Base-by-base conservation (phyloP, 2,888 invertebrate species). In the Acheta domesticus region DNA sequence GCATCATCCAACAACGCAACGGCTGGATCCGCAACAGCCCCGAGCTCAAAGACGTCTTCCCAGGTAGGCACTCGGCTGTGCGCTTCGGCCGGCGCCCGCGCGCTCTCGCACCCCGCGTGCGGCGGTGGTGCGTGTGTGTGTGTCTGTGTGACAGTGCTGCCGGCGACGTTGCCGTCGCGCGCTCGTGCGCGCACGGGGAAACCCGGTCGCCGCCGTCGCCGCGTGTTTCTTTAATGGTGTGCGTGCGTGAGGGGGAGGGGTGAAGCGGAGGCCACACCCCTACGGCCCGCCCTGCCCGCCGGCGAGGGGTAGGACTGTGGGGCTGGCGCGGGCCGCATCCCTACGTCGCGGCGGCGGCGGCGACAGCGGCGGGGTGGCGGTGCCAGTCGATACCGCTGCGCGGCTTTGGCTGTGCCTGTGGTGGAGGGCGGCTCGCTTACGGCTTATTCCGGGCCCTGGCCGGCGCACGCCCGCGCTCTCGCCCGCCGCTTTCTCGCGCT, bases 1-100 rank as follows among this genome's bases (percentile, higher is more conserved):
- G 94, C 87, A 93, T 94, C 85, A 93, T 93, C 86, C 93, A 93
- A 88, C 93, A 93, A 88, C 91, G 91, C 85, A 92, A 91, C 86
- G 93, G 93, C 86, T 93, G 93, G 93, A 91, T 91, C 85, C 90
- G 91, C 87, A 91, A 91, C 85, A 91, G 90, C 85, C 92, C 92
- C 83, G 92, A 93, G 87, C 90, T 91, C 86, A 91, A 91, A 86
- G 91, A 92, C 86, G 92, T 92, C 49, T 92, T 92, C 87, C 92
- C 93, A 91, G 93, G 93, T 93, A 90, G 85, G 87, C 75, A 1
- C 73, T 5, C 73, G 2, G n/a, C 73, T 4, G 1, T 62, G 16
- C 73, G 73, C 73, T 3, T n/a, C 73, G 73, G 19, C 73, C 11
- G 8, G n/a, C 4, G 0, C 0, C 11, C 4, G 16, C 4, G 73